Conservation (phyloP, 2,113 vertebrate species). For the Coregonus clupeaformis region DNA sequence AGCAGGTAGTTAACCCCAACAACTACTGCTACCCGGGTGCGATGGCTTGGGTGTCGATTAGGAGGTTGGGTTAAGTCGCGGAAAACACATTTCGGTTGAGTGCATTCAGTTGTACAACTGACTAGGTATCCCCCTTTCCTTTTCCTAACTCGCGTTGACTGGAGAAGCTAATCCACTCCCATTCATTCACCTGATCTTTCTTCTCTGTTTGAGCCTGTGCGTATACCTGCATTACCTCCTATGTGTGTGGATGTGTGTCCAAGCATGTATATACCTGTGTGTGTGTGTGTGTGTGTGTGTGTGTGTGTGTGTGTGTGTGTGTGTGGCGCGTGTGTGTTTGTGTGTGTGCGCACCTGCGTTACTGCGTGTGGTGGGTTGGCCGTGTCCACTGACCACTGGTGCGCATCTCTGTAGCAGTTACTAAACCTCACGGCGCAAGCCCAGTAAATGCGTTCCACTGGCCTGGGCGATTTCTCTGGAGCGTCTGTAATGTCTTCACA, state of each 20-base stretch:
- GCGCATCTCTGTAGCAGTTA: neutral
- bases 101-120: no score
- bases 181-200: neutral
- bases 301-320: constrained; percentile 3
- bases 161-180: neutral
- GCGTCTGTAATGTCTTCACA: neutral
- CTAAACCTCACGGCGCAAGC: neutral
- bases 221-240: neutral
- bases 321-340: neutral
- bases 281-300: neutral
- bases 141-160: neutral
- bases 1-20: no score
- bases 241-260: neutral
- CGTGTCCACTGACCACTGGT: neutral
- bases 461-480: neutral
- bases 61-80: no score
- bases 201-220: neutral
- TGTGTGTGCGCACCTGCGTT: neutral
- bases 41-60: no score
- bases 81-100: no score
- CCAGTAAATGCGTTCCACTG: neutral
- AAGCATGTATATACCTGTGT: no score
- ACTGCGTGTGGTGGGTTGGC: neutral
- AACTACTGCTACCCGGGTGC: no score
- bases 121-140: no score